Percentiles rank a stretch among this genome's conserved stretches.
Evolutionary conservation across 1,140 invertebrate species (phyloP).

Genomic region (Rhizoglyphus robini): DNA sequence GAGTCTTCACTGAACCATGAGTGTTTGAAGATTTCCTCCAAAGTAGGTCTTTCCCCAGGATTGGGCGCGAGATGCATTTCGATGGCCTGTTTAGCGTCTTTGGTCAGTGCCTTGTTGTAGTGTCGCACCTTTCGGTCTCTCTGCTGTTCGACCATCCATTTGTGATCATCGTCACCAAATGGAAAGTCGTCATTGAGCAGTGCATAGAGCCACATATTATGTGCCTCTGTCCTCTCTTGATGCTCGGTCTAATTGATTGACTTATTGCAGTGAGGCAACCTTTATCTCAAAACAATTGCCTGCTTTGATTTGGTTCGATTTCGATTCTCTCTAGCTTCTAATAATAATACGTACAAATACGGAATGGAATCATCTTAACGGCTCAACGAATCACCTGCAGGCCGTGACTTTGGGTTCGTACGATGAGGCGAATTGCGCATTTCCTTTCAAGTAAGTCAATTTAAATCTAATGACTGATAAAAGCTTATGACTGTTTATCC

Average conservation of each 20-base stretch:
- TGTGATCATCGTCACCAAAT: too few species aligned
- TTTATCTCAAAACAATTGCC: conserved; percentile 3
- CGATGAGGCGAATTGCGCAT: background rate
- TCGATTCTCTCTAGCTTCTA: background rate
- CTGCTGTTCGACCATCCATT: too few species aligned
- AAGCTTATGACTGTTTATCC: background rate
- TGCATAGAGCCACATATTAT: too few species aligned
- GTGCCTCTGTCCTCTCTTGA: background rate
- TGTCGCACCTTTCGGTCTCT: too few species aligned
- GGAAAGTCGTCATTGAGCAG: too few species aligned
- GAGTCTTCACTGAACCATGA: too few species aligned
- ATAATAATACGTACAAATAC: background rate
- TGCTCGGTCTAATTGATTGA: background rate
- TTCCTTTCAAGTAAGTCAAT: conserved; percentile 3
- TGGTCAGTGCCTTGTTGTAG: too few species aligned
- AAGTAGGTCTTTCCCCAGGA: too few species aligned
- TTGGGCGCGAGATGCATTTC: too few species aligned
- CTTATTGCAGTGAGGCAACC: background rate
- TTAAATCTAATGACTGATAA: background rate
- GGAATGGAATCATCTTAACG: conserved; percentile 8
- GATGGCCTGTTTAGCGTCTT: too few species aligned
- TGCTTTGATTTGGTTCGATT: background rate
- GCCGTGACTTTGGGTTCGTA: background rate
- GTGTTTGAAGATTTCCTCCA: too few species aligned
- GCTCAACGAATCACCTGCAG: background rate